Evolutionary conservation across 2,888 invertebrate species (phyloP).

Genomic region (Dryocosmus kuriphilus): DNA sequence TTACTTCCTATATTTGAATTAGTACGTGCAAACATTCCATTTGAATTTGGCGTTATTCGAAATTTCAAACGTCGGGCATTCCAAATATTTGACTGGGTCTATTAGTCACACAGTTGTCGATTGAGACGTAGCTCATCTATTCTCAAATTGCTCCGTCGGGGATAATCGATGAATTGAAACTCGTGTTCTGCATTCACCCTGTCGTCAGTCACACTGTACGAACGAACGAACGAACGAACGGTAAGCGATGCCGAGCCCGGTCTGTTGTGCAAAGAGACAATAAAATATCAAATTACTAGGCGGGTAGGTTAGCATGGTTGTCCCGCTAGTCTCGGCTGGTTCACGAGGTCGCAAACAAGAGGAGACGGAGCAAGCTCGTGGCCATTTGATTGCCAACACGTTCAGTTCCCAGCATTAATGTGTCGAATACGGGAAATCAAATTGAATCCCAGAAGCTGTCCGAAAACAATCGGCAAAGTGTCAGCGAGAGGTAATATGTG

Average conservation of each 20-base stretch:
- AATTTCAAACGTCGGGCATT: constrained; percentile 30
- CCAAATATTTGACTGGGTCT: constrained; percentile 35
- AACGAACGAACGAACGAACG: not conserved
- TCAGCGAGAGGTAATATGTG: not conserved
- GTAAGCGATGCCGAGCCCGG: constrained; percentile 34
- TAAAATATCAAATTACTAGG: constrained; percentile 60
- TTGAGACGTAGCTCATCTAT: constrained; percentile 36
- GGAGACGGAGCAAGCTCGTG: constrained; percentile 41
- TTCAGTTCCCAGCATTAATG: constrained; percentile 24
- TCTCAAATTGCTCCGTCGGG: constrained; percentile 37
- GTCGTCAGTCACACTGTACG: constrained; percentile 15
- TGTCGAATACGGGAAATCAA: constrained; percentile 22
- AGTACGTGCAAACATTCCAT: constrained; percentile 25
- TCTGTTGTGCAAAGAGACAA: constrained; percentile 54
- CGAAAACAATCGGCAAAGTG: constrained; percentile 9
- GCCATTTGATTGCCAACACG: constrained; percentile 57
- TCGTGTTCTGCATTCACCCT: constrained; percentile 34
- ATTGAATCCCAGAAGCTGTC: not conserved
- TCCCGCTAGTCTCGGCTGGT: constrained; percentile 39
- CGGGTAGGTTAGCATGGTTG: constrained; percentile 33
- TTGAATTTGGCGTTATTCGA: constrained; percentile 26
- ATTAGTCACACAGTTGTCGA: constrained; percentile 39
- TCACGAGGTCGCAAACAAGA: constrained; percentile 44
- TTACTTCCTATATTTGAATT: constrained; percentile 36
- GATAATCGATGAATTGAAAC: constrained; percentile 38